Evolutionary conservation across 2,888 invertebrate genomes (phyloP), one percentile per base, ranked within the genome.

Genomic region (Dendrolimus houi): DNA sequence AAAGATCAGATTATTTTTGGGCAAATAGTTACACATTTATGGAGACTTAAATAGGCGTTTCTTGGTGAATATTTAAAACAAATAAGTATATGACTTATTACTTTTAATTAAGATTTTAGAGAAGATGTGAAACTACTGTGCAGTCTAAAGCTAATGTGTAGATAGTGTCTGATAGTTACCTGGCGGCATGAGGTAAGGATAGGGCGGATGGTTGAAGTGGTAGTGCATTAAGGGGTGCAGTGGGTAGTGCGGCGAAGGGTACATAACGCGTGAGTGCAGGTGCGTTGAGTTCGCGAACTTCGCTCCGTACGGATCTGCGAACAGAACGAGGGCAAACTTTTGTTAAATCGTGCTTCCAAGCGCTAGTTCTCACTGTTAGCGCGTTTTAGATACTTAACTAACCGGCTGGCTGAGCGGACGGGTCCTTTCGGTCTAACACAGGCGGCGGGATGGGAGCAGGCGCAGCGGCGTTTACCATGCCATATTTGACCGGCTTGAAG

Each of bases 401-500:
- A 91, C 91, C 90, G 87, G 90, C 89, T 85, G 87, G 89, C 85
- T 89, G 91, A 84, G 90, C 83, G 70, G 87, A 85, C 75, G 83
- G 83, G 74, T 88, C 91, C 86, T 90, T 93, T 86, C 84, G 92
- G 85, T 85, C 90, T 64, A 81, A 85, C 75, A 79, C 83, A 71
- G 79, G 84, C 69, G 75, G 85, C 72, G 83, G 90, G 75, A 72
- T 76, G 41, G 83, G 82, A 64, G 69, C 74, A 13, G 85, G 76
- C 62, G 81, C 83, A 64, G 81, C 79, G 58, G 92, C 92, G 71
- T 93, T 86, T 84, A 94, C 94, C 75, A 94, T 92, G 64, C 94
- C 94, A 75, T 95, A 95, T 78, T 96, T 95, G 64, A 95, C 94
- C 54, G 97, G 97, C 83, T 97, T 97, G 87, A 97, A 97, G 91